A percentile compares a stretch with the other conserved stretches of the same genome.
Evolutionary conservation across 2,888 invertebrate species (phyloP).

Genomic region (Tiphia femorata): DNA sequence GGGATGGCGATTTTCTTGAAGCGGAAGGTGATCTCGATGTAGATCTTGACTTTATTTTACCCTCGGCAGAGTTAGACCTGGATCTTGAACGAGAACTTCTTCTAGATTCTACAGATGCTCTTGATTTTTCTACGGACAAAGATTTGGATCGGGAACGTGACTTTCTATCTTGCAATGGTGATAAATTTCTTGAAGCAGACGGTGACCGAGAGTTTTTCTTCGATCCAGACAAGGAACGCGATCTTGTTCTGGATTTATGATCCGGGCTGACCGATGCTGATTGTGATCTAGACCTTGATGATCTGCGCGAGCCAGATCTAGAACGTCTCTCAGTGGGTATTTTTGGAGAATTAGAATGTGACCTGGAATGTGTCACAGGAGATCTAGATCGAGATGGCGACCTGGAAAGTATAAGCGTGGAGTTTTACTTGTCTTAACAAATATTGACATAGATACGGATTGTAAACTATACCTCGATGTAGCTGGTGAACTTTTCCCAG

Average conservation of each 20-base stretch:
- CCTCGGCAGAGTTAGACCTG: slow-evolving; percentile 14
- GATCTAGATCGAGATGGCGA: slow-evolving; percentile 47
- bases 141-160: slow-evolving; percentile 40
- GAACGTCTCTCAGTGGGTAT: slow-evolving; percentile 33
- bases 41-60: slow-evolving; percentile 43
- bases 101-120: slow-evolving; percentile 23
- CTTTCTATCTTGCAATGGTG: slow-evolving; percentile 8
- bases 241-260: slow-evolving; percentile 34
- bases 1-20: slow-evolving; percentile 31
- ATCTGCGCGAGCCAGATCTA: slow-evolving; percentile 49
- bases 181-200: slow-evolving; percentile 6
- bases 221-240: slow-evolving; percentile 32
- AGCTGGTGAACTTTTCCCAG: slow-evolving; percentile 40
- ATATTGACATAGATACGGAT: slow-evolving; percentile 41
- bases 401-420: no score
- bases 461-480: background rate
- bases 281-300: slow-evolving; percentile 45
- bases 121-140: slow-evolving; percentile 20
- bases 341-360: slow-evolving; percentile 44
- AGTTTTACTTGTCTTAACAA: no score
- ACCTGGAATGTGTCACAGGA: slow-evolving; percentile 43
- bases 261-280: slow-evolving; percentile 33
- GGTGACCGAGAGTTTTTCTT: slow-evolving; percentile 37
- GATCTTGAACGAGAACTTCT: slow-evolving; percentile 27
- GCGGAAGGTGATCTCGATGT: slow-evolving; percentile 44